Evolutionary conservation across 2,113 vertebrate genomes (phyloP).

Genomic region (Butorides virescens): DNA sequence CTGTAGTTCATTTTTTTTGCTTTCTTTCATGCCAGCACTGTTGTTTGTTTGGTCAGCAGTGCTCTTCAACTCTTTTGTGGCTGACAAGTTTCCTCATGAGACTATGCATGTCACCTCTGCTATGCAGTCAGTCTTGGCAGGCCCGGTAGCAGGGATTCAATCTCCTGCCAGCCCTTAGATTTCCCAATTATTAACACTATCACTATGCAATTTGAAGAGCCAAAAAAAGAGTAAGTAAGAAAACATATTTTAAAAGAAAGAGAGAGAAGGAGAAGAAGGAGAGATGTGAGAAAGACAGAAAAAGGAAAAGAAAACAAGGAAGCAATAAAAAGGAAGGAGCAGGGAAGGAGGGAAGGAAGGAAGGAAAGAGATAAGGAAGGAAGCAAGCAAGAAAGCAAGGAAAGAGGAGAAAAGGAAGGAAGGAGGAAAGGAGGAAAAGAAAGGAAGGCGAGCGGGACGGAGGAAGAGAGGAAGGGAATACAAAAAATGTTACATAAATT

Average conservation of each 20-base stretch:
- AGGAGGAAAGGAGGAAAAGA: neutral
- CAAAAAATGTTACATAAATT: neutral
- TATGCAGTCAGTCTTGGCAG: neutral
- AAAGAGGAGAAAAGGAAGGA: neutral
- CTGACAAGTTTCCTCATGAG: neutral
- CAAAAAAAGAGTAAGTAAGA: neutral
- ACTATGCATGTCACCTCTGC: neutral
- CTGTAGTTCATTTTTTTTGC: neutral
- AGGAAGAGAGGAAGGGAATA: neutral
- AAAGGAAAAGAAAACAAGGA: neutral
- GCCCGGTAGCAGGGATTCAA: neutral
- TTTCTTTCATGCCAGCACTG: neutral
- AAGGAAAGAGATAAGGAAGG: too few relatives aligned
- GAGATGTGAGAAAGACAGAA: neutral
- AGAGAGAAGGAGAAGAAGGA: neutral
- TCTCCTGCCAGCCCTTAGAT: neutral
- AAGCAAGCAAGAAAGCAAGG: too few relatives aligned
- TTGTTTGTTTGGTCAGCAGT: neutral
- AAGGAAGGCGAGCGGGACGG: too few relatives aligned
- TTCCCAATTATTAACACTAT: neutral
- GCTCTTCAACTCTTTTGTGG: neutral
- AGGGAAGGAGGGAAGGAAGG: rapidly evolving
- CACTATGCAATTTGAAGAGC: neutral
- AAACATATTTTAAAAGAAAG: neutral
- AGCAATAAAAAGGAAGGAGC: neutral